A percentile compares a stretch with the other conserved stretches of the same genome.
Evolutionary conservation across 2,113 vertebrate species (phyloP).

Genomic region (Crypturellus undulatus): DNA sequence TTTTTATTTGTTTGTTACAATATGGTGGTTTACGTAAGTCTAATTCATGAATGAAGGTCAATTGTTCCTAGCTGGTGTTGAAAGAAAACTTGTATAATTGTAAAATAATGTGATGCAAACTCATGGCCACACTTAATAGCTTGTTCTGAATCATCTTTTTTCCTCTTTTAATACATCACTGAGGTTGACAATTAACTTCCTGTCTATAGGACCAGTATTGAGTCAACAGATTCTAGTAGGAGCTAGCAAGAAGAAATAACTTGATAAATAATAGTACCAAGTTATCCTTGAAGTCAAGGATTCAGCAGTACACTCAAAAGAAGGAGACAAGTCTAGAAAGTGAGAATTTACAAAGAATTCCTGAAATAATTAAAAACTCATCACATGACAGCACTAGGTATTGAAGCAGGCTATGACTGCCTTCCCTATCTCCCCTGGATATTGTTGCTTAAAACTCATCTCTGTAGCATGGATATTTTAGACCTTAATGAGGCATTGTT

Average conservation of each 20-base stretch:
- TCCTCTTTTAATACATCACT: background rate
- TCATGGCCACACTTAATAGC: background rate
- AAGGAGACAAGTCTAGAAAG: background rate
- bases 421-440: background rate
- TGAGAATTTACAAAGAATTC: background rate
- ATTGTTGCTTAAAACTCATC: rapidly evolving
- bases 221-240: background rate
- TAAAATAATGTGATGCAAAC: background rate
- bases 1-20: slow-evolving; percentile 67
- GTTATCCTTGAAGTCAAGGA: background rate
- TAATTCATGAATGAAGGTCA: background rate
- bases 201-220: background rate
- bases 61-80: background rate
- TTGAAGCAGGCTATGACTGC: background rate
- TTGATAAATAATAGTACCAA: background rate
- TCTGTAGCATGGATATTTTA: background rate
- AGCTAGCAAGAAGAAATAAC: background rate
- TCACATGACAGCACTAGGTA: background rate
- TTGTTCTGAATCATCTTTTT: background rate
- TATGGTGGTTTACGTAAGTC: background rate
- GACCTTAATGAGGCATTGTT: background rate
- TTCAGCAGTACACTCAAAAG: background rate
- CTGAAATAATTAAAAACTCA: background rate
- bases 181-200: background rate
- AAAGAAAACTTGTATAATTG: background rate